phyloP scores from a whole-genome alignment of 2,113 vertebrate species.

The Notothenia rossii region DNA sequence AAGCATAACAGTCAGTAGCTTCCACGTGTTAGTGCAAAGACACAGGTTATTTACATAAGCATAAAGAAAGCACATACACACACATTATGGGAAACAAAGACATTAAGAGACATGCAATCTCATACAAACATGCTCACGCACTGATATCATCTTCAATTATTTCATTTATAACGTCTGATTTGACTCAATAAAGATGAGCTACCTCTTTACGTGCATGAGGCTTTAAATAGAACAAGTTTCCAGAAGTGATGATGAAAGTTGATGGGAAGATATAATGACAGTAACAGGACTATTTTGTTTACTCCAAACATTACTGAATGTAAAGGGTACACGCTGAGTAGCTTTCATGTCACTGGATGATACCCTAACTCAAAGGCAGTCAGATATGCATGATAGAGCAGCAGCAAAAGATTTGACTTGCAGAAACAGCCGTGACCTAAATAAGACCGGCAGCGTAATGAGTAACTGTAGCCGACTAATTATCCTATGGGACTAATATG shows the following conservation, averaged over 20 bases:
- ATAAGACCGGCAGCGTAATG: constrained; percentile 68
- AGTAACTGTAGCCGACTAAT: constrained; percentile 64
- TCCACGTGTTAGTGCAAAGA: constrained; percentile 42
- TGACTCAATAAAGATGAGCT: background rate
- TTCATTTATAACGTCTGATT: background rate
- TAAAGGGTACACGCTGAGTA: background rate
- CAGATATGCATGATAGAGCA: constrained; percentile 52
- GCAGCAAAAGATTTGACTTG: constrained; percentile 45
- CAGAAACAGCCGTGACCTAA: constrained; percentile 69
- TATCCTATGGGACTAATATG: constrained; percentile 51
- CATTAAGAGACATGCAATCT: background rate
- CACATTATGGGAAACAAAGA: background rate
- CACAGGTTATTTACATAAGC: constrained; percentile 18
- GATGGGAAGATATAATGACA: background rate
- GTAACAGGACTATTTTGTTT: constrained; percentile 17
- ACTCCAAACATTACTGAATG: constrained; percentile 17
- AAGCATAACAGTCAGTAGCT: constrained; percentile 34
- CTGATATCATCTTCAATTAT: background rate
- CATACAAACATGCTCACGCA: background rate
- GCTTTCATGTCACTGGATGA: constrained; percentile 19
- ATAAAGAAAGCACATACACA: background rate
- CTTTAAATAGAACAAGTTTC: background rate
- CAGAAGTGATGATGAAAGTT: background rate
- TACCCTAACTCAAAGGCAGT: constrained; percentile 19
- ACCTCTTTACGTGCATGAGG: background rate